Conservation (phyloP, 2,888 invertebrate genomes). For the Lissonota sp. region DNA sequence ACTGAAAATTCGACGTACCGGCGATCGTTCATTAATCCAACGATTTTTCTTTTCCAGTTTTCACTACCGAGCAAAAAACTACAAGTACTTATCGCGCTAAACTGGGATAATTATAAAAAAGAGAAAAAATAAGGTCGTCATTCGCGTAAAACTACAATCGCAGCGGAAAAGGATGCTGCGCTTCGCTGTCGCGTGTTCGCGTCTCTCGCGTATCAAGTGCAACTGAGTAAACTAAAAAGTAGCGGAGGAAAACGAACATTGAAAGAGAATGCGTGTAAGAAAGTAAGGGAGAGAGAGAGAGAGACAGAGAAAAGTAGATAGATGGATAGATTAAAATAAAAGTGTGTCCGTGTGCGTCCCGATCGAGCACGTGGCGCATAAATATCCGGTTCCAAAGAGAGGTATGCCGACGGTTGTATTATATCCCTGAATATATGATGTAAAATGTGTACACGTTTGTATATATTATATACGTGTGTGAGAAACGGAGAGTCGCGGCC, state of each 20-base stretch:
- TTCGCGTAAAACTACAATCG: neutral
- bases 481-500: conserved; percentile 65
- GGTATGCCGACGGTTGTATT: conserved; percentile 56
- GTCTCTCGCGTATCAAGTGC: conserved; percentile 56
- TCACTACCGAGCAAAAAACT: no score
- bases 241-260: conserved; percentile 35
- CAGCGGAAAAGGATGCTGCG: conserved; percentile 35
- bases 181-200: conserved; percentile 32
- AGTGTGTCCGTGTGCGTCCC: conserved; percentile 29
- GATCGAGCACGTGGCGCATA: conserved; percentile 73
- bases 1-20: no score
- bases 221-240: conserved; percentile 44
- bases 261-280: conserved; percentile 13
- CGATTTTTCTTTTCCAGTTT: no score
- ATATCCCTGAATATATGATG: conserved; percentile 24
- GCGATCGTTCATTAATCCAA: no score
- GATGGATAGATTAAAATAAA: conserved; percentile 8
- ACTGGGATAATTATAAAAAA: neutral
- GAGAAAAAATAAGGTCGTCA: neutral
- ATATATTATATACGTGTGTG: conserved; percentile 17
- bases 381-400: conserved; percentile 63
- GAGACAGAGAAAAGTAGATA: conserved; percentile 1
- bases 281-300: neutral
- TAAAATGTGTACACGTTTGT: conserved; percentile 6
- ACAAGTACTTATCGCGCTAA: no score